phyloP scores from a whole-genome alignment of 2,888 invertebrate genomes.

The Cryptocheilus praepositus region DNA sequence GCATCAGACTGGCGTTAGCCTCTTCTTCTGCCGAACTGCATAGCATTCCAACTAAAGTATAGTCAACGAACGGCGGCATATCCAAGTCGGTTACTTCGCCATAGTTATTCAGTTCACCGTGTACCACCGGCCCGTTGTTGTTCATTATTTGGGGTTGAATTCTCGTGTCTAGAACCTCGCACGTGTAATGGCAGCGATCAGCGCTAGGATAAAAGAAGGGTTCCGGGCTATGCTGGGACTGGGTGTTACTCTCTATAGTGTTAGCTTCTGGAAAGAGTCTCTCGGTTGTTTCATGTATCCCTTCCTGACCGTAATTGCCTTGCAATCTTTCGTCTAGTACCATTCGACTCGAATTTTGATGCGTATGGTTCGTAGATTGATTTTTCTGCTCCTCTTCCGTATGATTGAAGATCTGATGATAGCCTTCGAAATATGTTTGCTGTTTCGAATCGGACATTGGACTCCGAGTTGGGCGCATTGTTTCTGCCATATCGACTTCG shows the following conservation, averaged over 20 bases:
- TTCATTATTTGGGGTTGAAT: slow-evolving; percentile 51
- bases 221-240: slow-evolving; percentile 63
- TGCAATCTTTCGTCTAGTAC: slow-evolving; percentile 60
- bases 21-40: slow-evolving; percentile 67
- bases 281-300: slow-evolving; percentile 46
- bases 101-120: slow-evolving; percentile 42
- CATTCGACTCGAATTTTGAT: slow-evolving; percentile 40
- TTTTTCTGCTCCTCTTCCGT: slow-evolving; percentile 30
- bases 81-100: slow-evolving; percentile 64
- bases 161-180: slow-evolving; percentile 69
- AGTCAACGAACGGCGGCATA: slow-evolving; percentile 69
- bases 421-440: slow-evolving; percentile 40
- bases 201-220: slow-evolving; percentile 63
- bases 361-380: slow-evolving; percentile 35
- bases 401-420: slow-evolving; percentile 43
- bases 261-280: slow-evolving; percentile 55
- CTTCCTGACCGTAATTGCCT: slow-evolving; percentile 52
- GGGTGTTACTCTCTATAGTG: slow-evolving; percentile 41
- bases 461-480: slow-evolving; percentile 63
- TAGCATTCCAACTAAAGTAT: slow-evolving; percentile 71
- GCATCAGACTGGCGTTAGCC: slow-evolving; percentile 44
- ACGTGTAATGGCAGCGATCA: slow-evolving; percentile 70
- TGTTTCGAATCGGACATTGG: slow-evolving; percentile 38
- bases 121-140: slow-evolving; percentile 24
- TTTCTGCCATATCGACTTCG: slow-evolving; percentile 41